These are phyloP conservation scores for Philereme transversata DNA, from an alignment of 2,888 invertebrate species.

Conservation along the genomic window DNA sequence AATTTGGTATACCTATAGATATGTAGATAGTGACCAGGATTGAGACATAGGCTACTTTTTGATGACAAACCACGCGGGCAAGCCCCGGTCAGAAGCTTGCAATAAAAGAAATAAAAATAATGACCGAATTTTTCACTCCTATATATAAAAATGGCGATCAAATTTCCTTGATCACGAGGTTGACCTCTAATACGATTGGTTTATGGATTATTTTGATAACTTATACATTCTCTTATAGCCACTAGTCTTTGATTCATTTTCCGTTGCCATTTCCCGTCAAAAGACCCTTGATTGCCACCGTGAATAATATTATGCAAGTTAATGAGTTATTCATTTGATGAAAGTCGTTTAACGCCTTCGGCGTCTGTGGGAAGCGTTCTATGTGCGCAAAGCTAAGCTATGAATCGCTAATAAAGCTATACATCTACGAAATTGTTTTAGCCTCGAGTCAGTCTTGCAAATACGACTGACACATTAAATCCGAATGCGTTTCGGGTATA, in stretches of 20 bases:
- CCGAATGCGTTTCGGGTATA: slow-evolving; percentile 1
- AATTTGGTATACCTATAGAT: no score
- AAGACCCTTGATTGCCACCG: slow-evolving; percentile 19
- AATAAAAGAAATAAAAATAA: no score
- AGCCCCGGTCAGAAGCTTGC: no score
- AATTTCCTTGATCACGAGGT: no score
- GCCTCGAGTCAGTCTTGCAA: background rate
- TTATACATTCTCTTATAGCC: slow-evolving; percentile 2
- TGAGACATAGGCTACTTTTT: no score
- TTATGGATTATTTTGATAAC: background rate
- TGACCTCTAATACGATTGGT: background rate
- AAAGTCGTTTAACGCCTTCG: slow-evolving; percentile 9
- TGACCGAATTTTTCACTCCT: no score
- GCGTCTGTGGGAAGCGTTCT: slow-evolving; percentile 6
- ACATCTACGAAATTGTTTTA: slow-evolving; percentile 4
- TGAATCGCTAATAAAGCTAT: slow-evolving; percentile 13
- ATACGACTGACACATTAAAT: background rate
- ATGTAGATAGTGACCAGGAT: no score
- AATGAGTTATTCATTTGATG: slow-evolving; percentile 27
- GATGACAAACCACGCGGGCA: no score
- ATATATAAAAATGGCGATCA: no score
- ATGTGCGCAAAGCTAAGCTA: slow-evolving; percentile 10
- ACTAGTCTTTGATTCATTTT: slow-evolving; percentile 7
- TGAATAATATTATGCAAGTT: slow-evolving; percentile 18
- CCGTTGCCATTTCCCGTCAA: slow-evolving; percentile 5